Conservation (phyloP, 2,113 vertebrate genomes). For the Boleophthalmus pectinirostris region DNA sequence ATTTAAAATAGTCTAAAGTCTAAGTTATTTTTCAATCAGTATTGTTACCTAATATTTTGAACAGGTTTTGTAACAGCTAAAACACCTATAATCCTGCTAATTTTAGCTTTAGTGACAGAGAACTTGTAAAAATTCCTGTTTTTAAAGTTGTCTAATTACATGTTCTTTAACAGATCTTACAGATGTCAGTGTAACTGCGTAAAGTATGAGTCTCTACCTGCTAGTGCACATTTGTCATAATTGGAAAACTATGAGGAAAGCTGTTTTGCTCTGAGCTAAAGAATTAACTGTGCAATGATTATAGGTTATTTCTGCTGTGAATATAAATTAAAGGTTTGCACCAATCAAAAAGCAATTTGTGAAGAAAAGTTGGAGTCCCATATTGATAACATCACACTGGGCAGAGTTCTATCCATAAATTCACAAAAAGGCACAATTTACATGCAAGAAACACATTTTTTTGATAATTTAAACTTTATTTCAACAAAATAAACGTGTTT, state of each 20-base stretch:
- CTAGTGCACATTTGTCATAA: not conserved
- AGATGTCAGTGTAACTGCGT: not conserved
- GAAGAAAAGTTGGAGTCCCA: no score
- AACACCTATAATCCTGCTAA: not conserved
- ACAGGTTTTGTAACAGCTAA: not conserved
- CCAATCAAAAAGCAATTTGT: no score
- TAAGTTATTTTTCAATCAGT: no score
- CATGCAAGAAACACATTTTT: no score
- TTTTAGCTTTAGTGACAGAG: not conserved
- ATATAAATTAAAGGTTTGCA: no score
- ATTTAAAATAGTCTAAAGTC: no score
- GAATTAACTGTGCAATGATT: not conserved
- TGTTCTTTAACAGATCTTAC: not conserved
- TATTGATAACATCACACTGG: no score
- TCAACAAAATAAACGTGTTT: no score
- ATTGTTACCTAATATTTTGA: no score
- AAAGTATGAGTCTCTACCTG: not conserved
- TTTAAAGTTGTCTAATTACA: not conserved
- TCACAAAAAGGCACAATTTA: not conserved
- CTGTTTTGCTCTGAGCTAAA: not conserved
- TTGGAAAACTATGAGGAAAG: constrained; percentile 14
- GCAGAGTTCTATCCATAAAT: no score
- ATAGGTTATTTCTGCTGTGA: no score
- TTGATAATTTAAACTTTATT: no score
- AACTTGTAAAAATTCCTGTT: not conserved